A percentile compares a stretch with the other conserved stretches of the same genome.
These are phyloP conservation scores for Rotaria sp. DNA, from an alignment of 2,888 invertebrate species.

Conservation along the genomic window DNA sequence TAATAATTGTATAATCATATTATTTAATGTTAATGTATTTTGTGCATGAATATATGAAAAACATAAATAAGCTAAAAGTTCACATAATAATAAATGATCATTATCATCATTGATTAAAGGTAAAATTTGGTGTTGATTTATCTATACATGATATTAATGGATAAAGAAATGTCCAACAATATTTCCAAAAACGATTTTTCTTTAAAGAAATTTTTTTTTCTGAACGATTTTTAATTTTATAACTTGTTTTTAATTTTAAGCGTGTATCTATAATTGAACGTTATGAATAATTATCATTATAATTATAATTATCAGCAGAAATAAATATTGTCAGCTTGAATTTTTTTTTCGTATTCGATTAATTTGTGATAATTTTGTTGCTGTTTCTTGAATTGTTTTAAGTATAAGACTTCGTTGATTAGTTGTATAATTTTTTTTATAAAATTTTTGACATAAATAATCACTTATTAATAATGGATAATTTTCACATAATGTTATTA, in stretches of 20 bases:
- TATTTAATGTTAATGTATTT: background rate
- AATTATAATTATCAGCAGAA: background rate
- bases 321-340: background rate
- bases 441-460: slow-evolving; percentile 2
- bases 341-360: background rate
- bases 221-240: background rate
- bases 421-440: background rate
- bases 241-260: background rate
- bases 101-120: background rate
- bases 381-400: background rate
- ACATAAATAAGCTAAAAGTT: background rate
- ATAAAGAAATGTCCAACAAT: background rate
- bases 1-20: background rate
- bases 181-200: background rate
- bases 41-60: background rate
- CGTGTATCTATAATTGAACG: background rate
- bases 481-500: background rate
- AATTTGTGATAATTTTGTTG: background rate
- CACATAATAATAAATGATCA: background rate
- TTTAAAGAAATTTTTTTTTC: background rate
- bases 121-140: background rate
- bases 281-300: background rate
- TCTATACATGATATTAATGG: background rate
- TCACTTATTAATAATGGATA: background rate
- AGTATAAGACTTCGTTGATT: background rate